These are phyloP conservation scores for Copsychus sechellarum DNA, from an alignment of 2,113 vertebrate genomes.

Conservation along the genomic window DNA sequence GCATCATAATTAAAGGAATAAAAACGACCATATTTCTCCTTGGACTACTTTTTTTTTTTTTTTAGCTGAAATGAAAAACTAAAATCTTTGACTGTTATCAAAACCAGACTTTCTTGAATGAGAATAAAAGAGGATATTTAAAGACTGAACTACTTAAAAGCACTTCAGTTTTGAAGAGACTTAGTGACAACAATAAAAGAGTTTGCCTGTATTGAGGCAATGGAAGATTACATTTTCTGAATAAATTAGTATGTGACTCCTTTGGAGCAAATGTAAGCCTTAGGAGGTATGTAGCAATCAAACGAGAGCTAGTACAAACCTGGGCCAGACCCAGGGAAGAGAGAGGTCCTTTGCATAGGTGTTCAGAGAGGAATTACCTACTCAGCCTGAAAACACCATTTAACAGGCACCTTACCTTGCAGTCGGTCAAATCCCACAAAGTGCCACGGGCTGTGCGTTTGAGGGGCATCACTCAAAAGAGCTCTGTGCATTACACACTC, in stretches of 20 bases:
- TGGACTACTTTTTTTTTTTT: background rate
- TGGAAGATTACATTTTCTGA: background rate
- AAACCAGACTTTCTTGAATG: background rate
- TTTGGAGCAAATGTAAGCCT: background rate
- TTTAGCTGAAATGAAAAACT: background rate
- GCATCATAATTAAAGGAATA: background rate
- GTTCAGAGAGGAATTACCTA: background rate
- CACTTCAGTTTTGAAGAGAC: background rate
- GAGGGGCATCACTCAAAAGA: accelerated
- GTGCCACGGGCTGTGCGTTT: accelerated
- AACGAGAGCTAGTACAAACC: background rate
- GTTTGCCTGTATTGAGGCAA: background rate
- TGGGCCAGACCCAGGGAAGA: background rate
- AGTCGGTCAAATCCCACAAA: background rate
- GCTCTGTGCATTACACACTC: accelerated
- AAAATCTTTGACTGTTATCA: background rate
- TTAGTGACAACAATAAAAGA: background rate
- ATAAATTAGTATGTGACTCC: background rate
- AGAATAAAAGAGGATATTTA: background rate
- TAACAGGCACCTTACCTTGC: background rate
- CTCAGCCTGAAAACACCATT: background rate
- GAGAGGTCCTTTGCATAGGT: background rate
- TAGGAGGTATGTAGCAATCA: background rate
- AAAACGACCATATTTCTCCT: background rate
- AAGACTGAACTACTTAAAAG: background rate